phyloP scores from a whole-genome alignment of 1,140 invertebrate species.

The Metopolophium dirhodum region DNA sequence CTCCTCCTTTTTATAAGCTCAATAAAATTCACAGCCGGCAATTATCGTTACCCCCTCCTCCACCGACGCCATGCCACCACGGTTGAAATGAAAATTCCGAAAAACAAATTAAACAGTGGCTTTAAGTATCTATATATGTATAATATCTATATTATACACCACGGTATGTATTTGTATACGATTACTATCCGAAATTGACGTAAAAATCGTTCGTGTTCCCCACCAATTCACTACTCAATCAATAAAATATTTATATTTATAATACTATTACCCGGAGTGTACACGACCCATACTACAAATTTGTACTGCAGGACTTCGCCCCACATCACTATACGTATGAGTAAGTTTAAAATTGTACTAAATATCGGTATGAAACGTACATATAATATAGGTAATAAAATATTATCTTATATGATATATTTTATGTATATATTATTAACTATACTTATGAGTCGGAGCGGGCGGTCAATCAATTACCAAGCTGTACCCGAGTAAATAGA shows the following conservation, averaged over 20 bases:
- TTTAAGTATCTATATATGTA: neutral
- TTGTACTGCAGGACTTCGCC: neutral
- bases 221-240: neutral
- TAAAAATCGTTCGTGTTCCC: neutral
- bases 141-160: neutral
- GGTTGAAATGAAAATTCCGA: neutral
- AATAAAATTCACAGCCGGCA: conserved; percentile 49
- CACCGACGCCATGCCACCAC: too few species aligned
- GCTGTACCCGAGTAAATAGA: neutral
- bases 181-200: neutral
- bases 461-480: neutral
- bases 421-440: neutral
- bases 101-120: conserved; percentile 11
- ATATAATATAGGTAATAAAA: neutral
- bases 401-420: too few species aligned
- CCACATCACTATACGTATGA: neutral
- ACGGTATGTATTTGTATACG: neutral
- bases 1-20: conserved; percentile 51
- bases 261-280: neutral
- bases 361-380: neutral
- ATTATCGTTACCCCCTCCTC: conserved; percentile 25
- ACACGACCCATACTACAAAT: neutral
- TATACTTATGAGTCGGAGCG: neutral
- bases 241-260: neutral
- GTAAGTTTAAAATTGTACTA: neutral